Evolutionary conservation across 30 jellyfish, hydroid and myxozoan species (phyloP), one percentile per base, ranked within the genome.

Genomic region (Aurelia sp.): DNA sequence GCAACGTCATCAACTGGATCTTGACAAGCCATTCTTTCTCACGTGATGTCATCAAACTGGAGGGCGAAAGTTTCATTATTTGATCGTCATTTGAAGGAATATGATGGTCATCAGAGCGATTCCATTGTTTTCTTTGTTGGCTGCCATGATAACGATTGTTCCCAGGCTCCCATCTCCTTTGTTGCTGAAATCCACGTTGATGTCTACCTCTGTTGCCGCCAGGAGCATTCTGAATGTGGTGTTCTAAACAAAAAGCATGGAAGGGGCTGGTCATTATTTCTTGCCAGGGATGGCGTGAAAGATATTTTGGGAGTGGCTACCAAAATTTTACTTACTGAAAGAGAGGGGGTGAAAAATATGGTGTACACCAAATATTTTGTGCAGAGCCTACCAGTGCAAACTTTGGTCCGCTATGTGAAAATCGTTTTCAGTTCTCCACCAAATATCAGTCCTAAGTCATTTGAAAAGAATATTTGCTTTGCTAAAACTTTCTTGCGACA

Each of bases 1-100:
- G 50, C 74, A 94, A 53, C 59, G 86, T 85, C 97, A 94, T 89
- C 70, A 94, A 65, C 67, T 90, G 97, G 31, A 94, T 89, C 81
- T 94, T 94, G 22, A 88, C 92, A 27, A 94, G 91, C 99, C 99
- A 94, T 65, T 94, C 97, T 52, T 94, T 94, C 73, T 94, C 99
- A 53, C 80, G 85, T 53, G 97, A 86, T 35, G 97, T 82, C 99
- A 94, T 94, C 90, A 94, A n/a, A 33, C 76, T 77, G 22, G 99
- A 94, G 16, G 99, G 90, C 13, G 93, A 85, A 80, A 94, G 80
- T 61, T 89, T 79, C 33, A 94, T 73, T 30, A 78, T 65, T 21
- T 76, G 81, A 18, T 88, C 94, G 16, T 83, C 87, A 41, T 81
- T 74, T 9, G 50, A 18, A 5, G 24, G 55, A 67, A 55, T 16